Evolutionary conservation across 2,888 invertebrate species (phyloP), one percentile per base, ranked within the genome.

Genomic region (Caenorhabditis uteleia): DNA sequence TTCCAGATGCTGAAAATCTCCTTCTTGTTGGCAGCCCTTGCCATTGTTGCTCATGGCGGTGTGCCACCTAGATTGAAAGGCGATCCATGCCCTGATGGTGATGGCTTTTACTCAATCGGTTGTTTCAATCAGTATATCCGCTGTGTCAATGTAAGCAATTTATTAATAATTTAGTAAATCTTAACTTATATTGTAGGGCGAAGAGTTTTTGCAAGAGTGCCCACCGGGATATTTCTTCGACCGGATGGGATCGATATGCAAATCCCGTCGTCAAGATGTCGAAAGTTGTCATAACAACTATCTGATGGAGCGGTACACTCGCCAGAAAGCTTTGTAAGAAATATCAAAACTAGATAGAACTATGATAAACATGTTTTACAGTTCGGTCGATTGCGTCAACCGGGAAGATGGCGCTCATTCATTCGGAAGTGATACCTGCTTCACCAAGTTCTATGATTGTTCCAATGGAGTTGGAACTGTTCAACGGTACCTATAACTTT

Each of bases 1-100:
- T n/a, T 60, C 23, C 53, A 60, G 60, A 60, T 60, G 60, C 43
- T 43, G 20, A 36, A 39, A 48, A 43, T 54, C 44, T 60, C 60
- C 26, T 34, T 48, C 27, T 39, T 60, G 45, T 54, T 50, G 12
- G 27, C 39, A 14, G 18, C 48, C 29, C 26, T 36, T 10, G 14
- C 53, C 1, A 12, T 51, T 12, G 21, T 45, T 29, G 29, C 34
- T n/a, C 20, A 21, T 14, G 54, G 48, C 3, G 44, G 26, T 14
- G 47, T 29, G 27, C 25, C 23, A 6, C 20, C 55, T 20, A 50
- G 27, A 2, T 34, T 42, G 0, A 38, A 42, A n/a, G 56, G 51
- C 25, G 47, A 50, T 31, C 40, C 44, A 29, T 64, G 64, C 29
- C 48, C 57, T 4, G 36, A 55, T 8, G 65, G 65, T 6, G 50